Evolutionary conservation across 2,113 vertebrate genomes (phyloP), one percentile per base, ranked within the genome.

Genomic region (Morone saxatilis): DNA sequence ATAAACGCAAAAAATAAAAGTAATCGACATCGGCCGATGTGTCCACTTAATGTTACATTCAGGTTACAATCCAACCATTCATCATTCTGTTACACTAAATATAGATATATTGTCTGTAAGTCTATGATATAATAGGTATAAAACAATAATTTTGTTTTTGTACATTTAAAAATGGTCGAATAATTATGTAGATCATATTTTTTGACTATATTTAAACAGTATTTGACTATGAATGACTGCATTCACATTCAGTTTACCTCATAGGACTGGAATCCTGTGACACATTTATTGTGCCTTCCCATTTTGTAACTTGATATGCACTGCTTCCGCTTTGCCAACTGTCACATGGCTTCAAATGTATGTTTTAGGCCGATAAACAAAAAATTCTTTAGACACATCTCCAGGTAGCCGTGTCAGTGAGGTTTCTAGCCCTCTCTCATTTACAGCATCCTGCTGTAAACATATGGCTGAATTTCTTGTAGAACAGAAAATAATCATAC

Each of bases 311-410:
- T 51, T 78, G n/a, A 76, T 20, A 0, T 17, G 47, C 41, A 19
- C 62, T 5, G 9, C 45, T 76, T 71, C 54, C 31, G 6, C 61
- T 70, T 66, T 74, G 86, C 70, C 85, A 86, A 81, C 82, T 86
- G 70, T 84, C 45, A 78, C 63, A 71, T 71, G 78, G 72, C 62
- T 84, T 87, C 68, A 80, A 17, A 84, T 87, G 48, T 77, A 51
- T 63, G 25, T 86, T 89, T 84, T 81, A 85, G 31, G 31, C 31
- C 31, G 31, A 25, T 25, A 25, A 25, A 31, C 31, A 31, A 31
- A 31, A 31, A 2, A 31, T 31, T 3, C 31, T 31, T 31, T 31
- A 31, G 31, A 31, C 31, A 31, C 3, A 31, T 31, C 31, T 31
- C 31, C 31, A 31, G 31, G 31, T 31, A 31, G 31, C 31, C 31